Conservation (phyloP, 2,113 vertebrate genomes). For the Crotalus horridus region DNA sequence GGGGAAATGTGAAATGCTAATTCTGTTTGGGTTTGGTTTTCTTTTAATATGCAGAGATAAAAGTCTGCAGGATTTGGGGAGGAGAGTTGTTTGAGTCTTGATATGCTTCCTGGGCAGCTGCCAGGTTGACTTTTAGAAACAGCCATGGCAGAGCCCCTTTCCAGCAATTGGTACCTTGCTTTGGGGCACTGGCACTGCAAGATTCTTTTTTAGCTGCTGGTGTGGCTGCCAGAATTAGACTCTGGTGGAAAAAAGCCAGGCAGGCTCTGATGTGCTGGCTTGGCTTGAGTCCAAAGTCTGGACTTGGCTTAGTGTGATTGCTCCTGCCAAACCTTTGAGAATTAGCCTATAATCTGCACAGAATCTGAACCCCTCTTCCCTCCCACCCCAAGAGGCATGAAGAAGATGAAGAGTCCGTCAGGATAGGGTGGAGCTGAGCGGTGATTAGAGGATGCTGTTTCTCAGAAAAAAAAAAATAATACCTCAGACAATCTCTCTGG, state of each 20-base stretch:
- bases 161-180: background rate
- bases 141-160: background rate
- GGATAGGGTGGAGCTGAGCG: background rate
- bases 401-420: background rate
- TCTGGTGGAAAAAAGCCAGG: rapidly evolving
- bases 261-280: rapidly evolving
- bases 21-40: background rate
- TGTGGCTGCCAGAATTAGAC: background rate
- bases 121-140: background rate
- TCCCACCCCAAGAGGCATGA: background rate
- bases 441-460: background rate
- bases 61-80: background rate
- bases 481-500: background rate
- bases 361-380: background rate
- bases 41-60: background rate
- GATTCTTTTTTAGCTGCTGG: background rate
- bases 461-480: too few species aligned
- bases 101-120: background rate
- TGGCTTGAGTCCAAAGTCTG: background rate
- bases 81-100: background rate
- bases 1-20: background rate
- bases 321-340: conserved; percentile 34
- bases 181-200: background rate
- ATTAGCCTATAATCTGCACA: background rate
- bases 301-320: conserved; percentile 30